Conservation (phyloP, 2,113 vertebrate species). For the Sialia sialis region DNA sequence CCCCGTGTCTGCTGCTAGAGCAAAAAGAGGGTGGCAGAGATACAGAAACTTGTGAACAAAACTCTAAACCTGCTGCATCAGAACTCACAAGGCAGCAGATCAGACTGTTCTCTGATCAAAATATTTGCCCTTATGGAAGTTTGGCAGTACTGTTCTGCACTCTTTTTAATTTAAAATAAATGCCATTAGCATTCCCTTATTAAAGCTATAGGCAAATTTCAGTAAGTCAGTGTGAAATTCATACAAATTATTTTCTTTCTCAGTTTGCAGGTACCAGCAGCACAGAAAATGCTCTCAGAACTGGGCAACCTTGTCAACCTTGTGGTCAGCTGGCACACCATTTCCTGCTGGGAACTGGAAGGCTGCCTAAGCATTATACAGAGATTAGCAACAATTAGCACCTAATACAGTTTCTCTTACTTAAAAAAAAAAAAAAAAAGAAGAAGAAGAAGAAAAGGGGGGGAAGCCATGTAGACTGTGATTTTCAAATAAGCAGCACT, state of each 20-base stretch:
- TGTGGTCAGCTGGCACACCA: not conserved
- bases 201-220: not conserved
- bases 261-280: not conserved
- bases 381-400: not conserved
- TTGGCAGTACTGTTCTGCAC: not conserved
- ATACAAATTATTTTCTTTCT: not conserved
- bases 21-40: not conserved
- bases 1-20: not conserved
- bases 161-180: not conserved
- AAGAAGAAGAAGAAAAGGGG: rapidly evolving
- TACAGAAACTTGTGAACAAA: not conserved
- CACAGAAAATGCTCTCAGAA: not conserved
- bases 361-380: not conserved
- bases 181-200: not conserved
- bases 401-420: not conserved
- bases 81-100: not conserved
- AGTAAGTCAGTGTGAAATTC: not conserved
- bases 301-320: not conserved
- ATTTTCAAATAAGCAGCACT: not conserved
- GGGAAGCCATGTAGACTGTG: not conserved
- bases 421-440: not conserved
- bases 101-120: not conserved
- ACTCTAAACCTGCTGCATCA: not conserved
- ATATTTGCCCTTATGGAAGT: not conserved
- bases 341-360: not conserved